Conservation (phyloP, 37 sponge, comb jelly and placozoan species). For the Haliclona indistincta region DNA sequence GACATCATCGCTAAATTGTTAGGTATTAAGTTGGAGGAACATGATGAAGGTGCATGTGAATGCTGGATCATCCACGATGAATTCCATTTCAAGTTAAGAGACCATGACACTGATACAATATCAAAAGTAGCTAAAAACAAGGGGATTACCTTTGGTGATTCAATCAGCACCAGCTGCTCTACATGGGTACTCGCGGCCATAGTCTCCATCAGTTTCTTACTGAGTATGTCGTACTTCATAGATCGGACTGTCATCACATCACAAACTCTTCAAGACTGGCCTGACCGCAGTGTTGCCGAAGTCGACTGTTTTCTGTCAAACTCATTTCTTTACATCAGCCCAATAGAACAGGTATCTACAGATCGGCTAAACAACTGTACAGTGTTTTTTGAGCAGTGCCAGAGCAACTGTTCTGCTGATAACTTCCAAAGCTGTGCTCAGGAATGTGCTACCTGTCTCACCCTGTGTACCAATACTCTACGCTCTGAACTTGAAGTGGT, state of each 20-base stretch:
- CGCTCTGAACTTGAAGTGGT: too few species aligned
- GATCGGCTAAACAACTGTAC: too few species aligned
- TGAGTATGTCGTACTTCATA: constrained; percentile 44
- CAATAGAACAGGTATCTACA: too few species aligned
- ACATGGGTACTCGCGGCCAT: constrained; percentile 39
- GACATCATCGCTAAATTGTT: constrained; percentile 27
- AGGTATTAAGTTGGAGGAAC: constrained; percentile 17
- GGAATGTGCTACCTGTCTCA: too few species aligned
- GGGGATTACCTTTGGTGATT: too few species aligned
- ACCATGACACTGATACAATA: background rate
- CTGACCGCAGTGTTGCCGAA: background rate
- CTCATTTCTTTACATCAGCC: constrained; percentile 7
- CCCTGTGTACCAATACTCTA: too few species aligned
- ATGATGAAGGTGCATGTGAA: constrained; percentile 21
- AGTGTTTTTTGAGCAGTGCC: too few species aligned
- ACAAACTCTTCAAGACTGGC: background rate
- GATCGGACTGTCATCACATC: constrained; percentile 17
- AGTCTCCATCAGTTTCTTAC: constrained; percentile 22
- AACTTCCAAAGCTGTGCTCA: too few species aligned
- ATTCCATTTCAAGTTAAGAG: constrained; percentile 48
- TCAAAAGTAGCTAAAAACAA: background rate
- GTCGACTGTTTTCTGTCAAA: constrained; percentile 28
- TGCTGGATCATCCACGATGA: constrained; percentile 54
- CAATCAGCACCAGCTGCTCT: background rate
- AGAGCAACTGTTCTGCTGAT: too few species aligned